Base-by-base conservation (phyloP, 1,140 invertebrate genomes). In the Pteromalus puparum region DNA sequence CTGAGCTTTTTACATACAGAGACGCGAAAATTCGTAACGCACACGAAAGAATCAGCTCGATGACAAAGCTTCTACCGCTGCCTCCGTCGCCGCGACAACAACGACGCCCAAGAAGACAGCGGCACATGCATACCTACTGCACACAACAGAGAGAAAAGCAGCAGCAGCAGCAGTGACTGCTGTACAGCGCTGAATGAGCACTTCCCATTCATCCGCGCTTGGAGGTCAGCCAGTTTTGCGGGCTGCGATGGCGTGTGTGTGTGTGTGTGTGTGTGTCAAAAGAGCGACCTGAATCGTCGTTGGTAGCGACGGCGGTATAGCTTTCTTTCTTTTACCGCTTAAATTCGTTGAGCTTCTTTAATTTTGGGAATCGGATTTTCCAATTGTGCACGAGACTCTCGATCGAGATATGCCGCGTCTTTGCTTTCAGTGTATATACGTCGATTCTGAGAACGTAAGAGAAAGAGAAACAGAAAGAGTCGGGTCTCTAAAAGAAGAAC, bases 191-290 rank as follows among this genome's bases (percentile, higher is more conserved):
- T 91, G 88, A 91, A 91, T 91, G 90, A 88, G 87, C 87, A 88
- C 88, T 89, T 89, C 87, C 87, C 90, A 91, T 91, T 91, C 89
- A 91, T 89, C 85, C 84, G 86, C 87, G 87, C 34, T 89, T 91
- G 90, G 90, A 91, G 91, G 90, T 91, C 90, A 91, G 90, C 89
- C 90, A 91, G 90, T 88, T 90, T 87, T 85, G 87, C 86, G 84
- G 87, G 81, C 87, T 82, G 86, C 85, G 83, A 61, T 61, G 53
- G 53, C 53, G 21, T n/a, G 53, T 61, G 21, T 79, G 86, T 82
- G 48, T 78, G 30, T 72, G 72, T n/a, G n/a, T n/a, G n/a, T n/a
- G n/a, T n/a, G n/a, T n/a, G 42, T 30, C 76, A 78, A 61, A 61
- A 61, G 53, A 61, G 53, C 53, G 53, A 61, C 53, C 53, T n/a